Evolutionary conservation across 2,113 vertebrate species (phyloP), one percentile per base, ranked within the genome.

Genomic region (Charadrius vociferus): DNA sequence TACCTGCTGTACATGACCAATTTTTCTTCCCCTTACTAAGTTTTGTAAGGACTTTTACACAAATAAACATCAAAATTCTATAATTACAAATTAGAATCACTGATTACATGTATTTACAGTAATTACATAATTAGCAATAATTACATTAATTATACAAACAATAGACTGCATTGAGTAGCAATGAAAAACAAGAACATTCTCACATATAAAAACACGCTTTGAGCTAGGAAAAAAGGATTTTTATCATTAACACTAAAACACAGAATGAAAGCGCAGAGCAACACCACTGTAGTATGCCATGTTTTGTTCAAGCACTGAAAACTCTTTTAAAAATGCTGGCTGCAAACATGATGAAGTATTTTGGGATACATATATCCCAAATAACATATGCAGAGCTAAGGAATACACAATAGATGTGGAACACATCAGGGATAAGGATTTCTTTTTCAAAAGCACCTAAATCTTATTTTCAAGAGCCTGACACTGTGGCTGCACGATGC

Each of bases 81-180:
- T 97, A 97, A 97, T 97, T 97, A 90, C 86, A 78, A 94, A 94
- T 96, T 94, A 90, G 95, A 95, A 91, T 85, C 74, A 74, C 95
- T 90, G 94, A 97, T 98, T 97, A 95, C 75, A 95, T 7, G 27
- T 95, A 98, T 97, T 97, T 96, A 71, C 62, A 67, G 84, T 90
- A 97, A 98, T 98, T 97, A 97, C 75, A 88, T 97, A 96, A 97
- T 97, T 97, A 97, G 58, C 93, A 87, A 83, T 94, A 96, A 98
- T 98, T 97, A 97, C 85, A 91, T 97, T 97, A 97, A 97, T 98
- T 97, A 97, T 80, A 79, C 91, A 93, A 95, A 98, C 96, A 98
- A 98, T 96, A 72, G 65, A 53, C 75, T 39, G 55, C 73, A 89
- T 74, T 88, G 90, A 95, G 53, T 68, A 80, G 93, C 71, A 55